phyloP scores from a whole-genome alignment of 1,140 invertebrate genomes.

The Platorchestia sp. region DNA sequence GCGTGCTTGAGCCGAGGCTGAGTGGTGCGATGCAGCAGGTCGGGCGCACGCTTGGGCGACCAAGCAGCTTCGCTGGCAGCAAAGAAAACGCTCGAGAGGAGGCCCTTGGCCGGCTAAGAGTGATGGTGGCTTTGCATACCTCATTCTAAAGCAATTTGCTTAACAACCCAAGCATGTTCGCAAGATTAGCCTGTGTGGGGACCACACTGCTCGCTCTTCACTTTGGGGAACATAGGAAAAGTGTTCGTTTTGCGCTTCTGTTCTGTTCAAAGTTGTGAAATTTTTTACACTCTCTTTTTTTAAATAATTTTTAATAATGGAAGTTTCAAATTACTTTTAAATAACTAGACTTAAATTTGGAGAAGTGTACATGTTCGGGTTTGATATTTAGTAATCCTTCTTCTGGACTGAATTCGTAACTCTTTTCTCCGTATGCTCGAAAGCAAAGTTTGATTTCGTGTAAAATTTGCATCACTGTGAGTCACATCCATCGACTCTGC shows the following conservation, averaged over 20 bases:
- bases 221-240: not conserved
- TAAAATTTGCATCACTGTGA: not conserved
- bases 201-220: constrained; percentile 23
- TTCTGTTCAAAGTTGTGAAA: not conserved
- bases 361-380: not conserved
- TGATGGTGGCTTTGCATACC: constrained; percentile 42
- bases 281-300: not conserved
- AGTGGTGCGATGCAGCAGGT: not conserved
- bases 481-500: not conserved
- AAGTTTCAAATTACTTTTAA: not conserved
- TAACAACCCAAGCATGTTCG: constrained; percentile 22
- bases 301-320: not conserved
- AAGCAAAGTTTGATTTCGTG: not conserved
- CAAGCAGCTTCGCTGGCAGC: constrained; percentile 21
- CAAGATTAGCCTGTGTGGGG: constrained; percentile 13
- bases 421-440: not conserved
- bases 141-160: constrained; percentile 51
- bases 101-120: constrained; percentile 12
- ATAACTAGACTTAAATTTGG: not conserved
- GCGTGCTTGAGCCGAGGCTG: no score
- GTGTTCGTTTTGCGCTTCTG: not conserved
- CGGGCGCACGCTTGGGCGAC: not conserved
- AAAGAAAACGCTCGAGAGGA: constrained; percentile 13
- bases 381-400: not conserved
- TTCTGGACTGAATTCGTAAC: not conserved